These are phyloP conservation scores for Agriopis aurantiaria DNA, from an alignment of 2,888 invertebrate species.

Conservation along the genomic window DNA sequence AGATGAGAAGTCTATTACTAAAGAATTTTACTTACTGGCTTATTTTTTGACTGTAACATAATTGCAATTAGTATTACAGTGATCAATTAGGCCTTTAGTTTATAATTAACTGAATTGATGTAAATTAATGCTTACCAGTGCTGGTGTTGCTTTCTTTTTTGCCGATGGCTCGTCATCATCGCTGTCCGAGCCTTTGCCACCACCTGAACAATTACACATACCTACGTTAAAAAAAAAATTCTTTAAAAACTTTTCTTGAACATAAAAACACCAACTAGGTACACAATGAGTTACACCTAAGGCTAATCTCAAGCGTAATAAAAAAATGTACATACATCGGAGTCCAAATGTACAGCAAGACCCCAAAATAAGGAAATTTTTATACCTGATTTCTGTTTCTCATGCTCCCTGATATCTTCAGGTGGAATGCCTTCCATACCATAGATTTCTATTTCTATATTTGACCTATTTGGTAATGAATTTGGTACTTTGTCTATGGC, in stretches of 20 bases:
- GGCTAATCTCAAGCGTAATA: slow-evolving; percentile 71
- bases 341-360: slow-evolving; percentile 68
- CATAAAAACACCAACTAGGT: slow-evolving; percentile 53
- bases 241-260: neutral
- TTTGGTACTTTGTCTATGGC: slow-evolving; percentile 99
- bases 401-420: slow-evolving; percentile 97
- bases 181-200: slow-evolving; percentile 91
- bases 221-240: neutral
- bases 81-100: slow-evolving; percentile 22
- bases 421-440: slow-evolving; percentile 99
- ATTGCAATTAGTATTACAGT: slow-evolving; percentile 34
- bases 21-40: slow-evolving; percentile 26
- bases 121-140: slow-evolving; percentile 68
- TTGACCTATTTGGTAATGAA: slow-evolving; percentile 98
- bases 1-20: slow-evolving; percentile 19
- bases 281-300: slow-evolving; percentile 71
- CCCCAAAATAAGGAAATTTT: slow-evolving; percentile 54
- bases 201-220: slow-evolving; percentile 73
- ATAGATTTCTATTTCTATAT: slow-evolving; percentile 99
- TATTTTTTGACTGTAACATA: slow-evolving; percentile 37
- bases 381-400: slow-evolving; percentile 92
- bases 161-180: slow-evolving; percentile 94
- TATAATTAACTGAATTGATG: neutral
- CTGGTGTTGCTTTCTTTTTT: slow-evolving; percentile 90
- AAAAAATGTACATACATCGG: slow-evolving; percentile 76